phyloP scores from a whole-genome alignment of 2,797 vertebrate genomes.

The Hemibagrus guttatus region DNA sequence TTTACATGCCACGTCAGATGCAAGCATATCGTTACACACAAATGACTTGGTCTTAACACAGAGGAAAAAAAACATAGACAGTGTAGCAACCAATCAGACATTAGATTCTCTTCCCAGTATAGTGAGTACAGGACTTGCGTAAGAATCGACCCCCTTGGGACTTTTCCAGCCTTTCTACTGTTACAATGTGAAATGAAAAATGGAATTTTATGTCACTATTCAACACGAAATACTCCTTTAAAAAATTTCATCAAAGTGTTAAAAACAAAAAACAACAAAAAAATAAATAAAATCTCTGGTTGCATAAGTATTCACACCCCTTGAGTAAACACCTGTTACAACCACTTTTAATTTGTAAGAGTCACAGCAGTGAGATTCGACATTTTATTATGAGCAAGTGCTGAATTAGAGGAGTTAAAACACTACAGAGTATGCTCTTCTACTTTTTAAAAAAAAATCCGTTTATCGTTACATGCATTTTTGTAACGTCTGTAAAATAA shows the following conservation, averaged over 20 bases:
- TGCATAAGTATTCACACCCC: not conserved
- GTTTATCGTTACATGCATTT: not conserved
- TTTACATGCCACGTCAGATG: too few species aligned
- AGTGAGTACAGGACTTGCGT: not conserved
- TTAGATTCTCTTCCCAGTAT: not conserved
- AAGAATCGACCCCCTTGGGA: not conserved
- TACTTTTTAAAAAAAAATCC: not conserved
- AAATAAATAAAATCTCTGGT: not conserved
- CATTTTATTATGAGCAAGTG: not conserved
- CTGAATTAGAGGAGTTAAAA: not conserved
- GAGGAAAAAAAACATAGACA: too few species aligned
- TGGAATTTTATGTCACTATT: not conserved
- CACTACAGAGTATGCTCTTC: not conserved
- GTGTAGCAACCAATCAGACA: not conserved
- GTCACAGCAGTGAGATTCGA: not conserved
- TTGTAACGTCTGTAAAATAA: not conserved
- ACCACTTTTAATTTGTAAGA: not conserved
- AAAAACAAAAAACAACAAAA: too few species aligned
- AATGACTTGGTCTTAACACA: not conserved
- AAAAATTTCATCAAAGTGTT: not conserved
- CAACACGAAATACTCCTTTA: not conserved
- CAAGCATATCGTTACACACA: not conserved
- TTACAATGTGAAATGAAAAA: not conserved
- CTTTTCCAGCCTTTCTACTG: not conserved
- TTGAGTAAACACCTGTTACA: not conserved